Evolutionary conservation across 2,113 vertebrate species (phyloP).

Genomic region (Oxyura jamaicensis): DNA sequence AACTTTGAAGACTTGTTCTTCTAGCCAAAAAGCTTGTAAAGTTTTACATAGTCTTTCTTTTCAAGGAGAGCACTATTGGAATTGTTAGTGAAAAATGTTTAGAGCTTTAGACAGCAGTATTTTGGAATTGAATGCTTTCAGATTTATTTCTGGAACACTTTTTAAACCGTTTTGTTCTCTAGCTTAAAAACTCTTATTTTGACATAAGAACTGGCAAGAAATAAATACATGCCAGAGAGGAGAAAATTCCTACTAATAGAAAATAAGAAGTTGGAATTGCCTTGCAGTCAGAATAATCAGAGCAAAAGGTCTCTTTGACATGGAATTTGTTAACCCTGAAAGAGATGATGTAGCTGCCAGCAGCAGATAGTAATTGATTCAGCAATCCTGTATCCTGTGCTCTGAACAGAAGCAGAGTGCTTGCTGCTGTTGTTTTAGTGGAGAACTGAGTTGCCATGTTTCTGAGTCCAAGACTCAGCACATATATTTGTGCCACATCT

Average conservation of each 20-base stretch:
- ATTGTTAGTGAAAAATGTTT: background rate
- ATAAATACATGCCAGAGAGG: background rate
- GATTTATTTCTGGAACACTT: background rate
- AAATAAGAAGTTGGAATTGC: background rate
- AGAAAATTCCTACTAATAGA: background rate
- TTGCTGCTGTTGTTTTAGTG: background rate
- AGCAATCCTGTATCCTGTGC: background rate
- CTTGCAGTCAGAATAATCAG: constrained; percentile 6
- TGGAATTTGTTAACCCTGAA: constrained; percentile 9
- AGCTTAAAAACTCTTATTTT: constrained; percentile 23
- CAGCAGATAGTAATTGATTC: background rate
- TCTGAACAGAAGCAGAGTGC: background rate
- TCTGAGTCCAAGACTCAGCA: background rate
- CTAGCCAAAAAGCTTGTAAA: background rate
- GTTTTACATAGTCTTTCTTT: background rate
- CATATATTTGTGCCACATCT: accelerated
- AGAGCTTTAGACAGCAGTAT: background rate
- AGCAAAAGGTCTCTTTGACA: constrained; percentile 11
- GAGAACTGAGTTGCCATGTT: background rate
- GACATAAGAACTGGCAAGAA: constrained; percentile 1
- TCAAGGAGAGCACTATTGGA: background rate
- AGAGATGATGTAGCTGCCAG: background rate
- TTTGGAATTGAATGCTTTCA: background rate
- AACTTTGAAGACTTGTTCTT: background rate
- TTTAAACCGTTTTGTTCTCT: background rate